Evolutionary conservation across 2,888 invertebrate genomes (phyloP).

Genomic region (Apotomis capreana): DNA sequence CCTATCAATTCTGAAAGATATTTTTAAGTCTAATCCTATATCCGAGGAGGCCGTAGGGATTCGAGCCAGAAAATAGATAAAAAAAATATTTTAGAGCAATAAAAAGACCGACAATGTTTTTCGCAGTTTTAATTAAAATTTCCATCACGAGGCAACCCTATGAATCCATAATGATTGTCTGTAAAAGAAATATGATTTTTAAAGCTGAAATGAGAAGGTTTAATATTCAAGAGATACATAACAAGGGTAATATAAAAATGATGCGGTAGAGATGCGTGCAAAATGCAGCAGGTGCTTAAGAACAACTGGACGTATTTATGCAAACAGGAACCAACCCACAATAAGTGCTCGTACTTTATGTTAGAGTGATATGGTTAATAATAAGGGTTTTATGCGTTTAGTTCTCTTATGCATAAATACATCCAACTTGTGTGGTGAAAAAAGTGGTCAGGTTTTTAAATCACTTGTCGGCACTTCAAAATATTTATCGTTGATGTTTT

Average conservation of each 20-base stretch:
- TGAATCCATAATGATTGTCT: not conserved
- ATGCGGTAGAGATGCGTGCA: slow-evolving; percentile 5
- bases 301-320: not conserved
- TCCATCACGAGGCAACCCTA: not conserved
- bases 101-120: not conserved
- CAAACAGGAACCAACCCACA: too few species aligned
- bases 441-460: not conserved
- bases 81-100: not conserved
- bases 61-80: not conserved
- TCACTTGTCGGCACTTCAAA: not conserved
- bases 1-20: not conserved
- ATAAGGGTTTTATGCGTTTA: too few species aligned
- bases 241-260: not conserved
- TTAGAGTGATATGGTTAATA: too few species aligned
- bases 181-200: not conserved
- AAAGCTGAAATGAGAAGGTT: not conserved
- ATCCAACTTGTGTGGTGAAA: not conserved
- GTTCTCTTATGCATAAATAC: too few species aligned
- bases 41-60: not conserved
- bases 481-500: too few species aligned
- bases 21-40: not conserved
- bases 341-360: too few species aligned
- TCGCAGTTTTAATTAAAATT: not conserved
- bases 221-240: not conserved
- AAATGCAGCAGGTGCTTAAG: slow-evolving; percentile 6